Evolutionary conservation across 1,140 invertebrate genomes (phyloP), one percentile per base, ranked within the genome.

Genomic region (Trypoxylus dichotomus): DNA sequence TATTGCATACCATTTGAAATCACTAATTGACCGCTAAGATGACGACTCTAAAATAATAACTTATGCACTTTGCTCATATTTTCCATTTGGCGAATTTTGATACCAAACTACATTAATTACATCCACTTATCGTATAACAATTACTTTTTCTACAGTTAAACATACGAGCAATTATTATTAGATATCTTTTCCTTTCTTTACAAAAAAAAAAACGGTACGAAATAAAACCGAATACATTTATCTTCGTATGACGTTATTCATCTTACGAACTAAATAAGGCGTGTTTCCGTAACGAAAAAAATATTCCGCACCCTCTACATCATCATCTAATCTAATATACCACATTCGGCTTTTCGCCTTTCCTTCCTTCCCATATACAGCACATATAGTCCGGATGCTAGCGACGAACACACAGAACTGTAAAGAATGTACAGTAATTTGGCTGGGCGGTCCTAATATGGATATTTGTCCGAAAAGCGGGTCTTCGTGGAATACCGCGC

Each of bases 191-290:
- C 3, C 37, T 41, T 6, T 13, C 43, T 13, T 47, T 47, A 47
- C 7, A 47, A 47, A 47, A 47, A 47, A 13, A 13, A 47, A 47
- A 47, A 47, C 10, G 8, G 13, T 13, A 47, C 7, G 43, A 63
- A 63, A 24, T 37, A 11, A 25, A 63, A 63, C 25, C 1, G 60
- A 63, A 63, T 19, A 63, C 60, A 63, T 63, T 21, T 63, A 63
- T 63, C 19, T 63, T 19, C 19, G 6, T 11, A 63, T 27, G 19
- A 27, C 21, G 19, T 3, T 19, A 21, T 63, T 63, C 60, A 63
- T 63, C 60, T 63, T 63, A 63, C 60, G 21, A 25, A 63, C 60
- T 63, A 63, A 63, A 63, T 63, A 63, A 63, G 60, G 60, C 60
- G 60, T 27, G 25, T 63, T 63, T 63, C 11, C 25, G n/a, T 1